A percentile compares a stretch with the other conserved stretches of the same genome.
Conservation (phyloP, 2,888 invertebrate genomes). For the Hipparchia semele region DNA sequence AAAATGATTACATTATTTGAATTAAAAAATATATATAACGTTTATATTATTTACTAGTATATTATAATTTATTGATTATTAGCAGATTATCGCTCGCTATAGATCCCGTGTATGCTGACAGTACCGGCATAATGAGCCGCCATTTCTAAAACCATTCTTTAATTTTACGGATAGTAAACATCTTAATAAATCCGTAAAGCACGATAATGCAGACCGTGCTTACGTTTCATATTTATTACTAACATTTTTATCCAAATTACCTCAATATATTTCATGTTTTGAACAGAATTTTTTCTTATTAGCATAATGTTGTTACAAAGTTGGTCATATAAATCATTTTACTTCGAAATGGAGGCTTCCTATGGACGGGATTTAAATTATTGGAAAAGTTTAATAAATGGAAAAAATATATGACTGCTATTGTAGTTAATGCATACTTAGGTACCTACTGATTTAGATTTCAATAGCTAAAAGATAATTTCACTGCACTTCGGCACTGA, state of each 20-base stretch:
- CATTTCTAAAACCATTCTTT: no score
- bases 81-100: no score
- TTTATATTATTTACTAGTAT: no score
- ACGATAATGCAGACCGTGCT: neutral
- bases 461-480: no score
- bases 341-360: conserved; percentile 18
- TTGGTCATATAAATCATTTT: conserved; percentile 24
- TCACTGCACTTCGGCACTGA: no score
- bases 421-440: neutral
- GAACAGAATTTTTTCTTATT: conserved; percentile 19
- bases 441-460: neutral
- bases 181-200: neutral
- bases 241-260: conserved; percentile 17
- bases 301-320: conserved; percentile 26
- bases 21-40: no score
- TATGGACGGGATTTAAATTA: conserved; percentile 20
- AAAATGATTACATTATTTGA: no score
- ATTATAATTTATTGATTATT: no score
- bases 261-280: conserved; percentile 14
- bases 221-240: conserved; percentile 14
- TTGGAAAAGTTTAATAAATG: conserved; percentile 10
- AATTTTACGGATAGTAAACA: no score
- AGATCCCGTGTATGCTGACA: no score
- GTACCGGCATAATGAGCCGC: no score
- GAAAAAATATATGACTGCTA: neutral